Conservation (phyloP, 2,888 invertebrate genomes). For the Drosophila rubida region DNA sequence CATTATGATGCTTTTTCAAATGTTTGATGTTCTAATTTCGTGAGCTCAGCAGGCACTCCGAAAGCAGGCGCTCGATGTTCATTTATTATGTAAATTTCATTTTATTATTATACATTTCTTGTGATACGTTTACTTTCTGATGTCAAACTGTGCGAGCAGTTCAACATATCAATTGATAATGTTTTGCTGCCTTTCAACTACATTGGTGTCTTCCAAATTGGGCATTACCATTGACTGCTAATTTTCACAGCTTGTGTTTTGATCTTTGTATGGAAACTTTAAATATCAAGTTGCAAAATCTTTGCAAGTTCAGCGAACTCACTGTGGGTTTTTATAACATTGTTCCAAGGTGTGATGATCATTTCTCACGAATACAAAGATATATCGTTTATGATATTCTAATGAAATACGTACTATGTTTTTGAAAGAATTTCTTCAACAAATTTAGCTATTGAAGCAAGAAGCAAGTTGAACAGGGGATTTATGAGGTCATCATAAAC, state of each 20-base stretch:
- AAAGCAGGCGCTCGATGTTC: constrained; percentile 18
- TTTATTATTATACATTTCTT: constrained; percentile 5
- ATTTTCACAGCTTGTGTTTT: constrained; percentile 59
- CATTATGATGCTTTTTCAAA: constrained; percentile 53
- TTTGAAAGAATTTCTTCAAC: constrained; percentile 1
- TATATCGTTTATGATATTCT: background rate
- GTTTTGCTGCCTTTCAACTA: background rate
- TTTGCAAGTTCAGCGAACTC: constrained; percentile 45
- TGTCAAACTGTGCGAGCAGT: constrained; percentile 22
- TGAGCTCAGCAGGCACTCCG: constrained; percentile 39
- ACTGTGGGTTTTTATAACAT: background rate
- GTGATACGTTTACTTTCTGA: constrained; percentile 11
- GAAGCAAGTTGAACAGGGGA: background rate
- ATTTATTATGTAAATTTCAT: constrained; percentile 55
- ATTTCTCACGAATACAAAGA: constrained; percentile 4
- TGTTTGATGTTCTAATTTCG: constrained; percentile 59
- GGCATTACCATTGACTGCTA: constrained; percentile 36
- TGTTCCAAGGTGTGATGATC: background rate
- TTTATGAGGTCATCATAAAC: background rate
- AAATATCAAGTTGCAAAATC: constrained; percentile 23
- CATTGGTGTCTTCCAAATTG: constrained; percentile 26
- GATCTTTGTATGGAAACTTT: constrained; percentile 18
- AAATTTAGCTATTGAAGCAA: background rate
- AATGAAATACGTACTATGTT: background rate
- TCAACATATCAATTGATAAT: constrained; percentile 49